Percentiles rank a stretch among this genome's conserved stretches.
These are phyloP conservation scores for Rhingia campestris DNA, from an alignment of 2,888 invertebrate genomes.

Conservation along the genomic window DNA sequence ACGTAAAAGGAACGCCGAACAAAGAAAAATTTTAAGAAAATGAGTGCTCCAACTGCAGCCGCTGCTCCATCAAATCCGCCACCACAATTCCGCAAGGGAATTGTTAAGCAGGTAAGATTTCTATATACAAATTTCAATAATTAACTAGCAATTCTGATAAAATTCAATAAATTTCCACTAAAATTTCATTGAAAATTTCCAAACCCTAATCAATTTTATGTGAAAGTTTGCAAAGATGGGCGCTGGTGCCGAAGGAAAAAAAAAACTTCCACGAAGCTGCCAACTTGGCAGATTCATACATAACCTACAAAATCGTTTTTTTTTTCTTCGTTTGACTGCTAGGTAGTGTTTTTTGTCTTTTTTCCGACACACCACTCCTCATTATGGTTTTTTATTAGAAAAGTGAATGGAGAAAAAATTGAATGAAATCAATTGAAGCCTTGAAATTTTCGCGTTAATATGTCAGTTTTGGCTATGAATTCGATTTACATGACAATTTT, in stretches of 20 bases:
- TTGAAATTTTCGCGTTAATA: background rate
- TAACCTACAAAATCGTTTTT: slow-evolving; percentile 51
- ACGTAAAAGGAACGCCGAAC: slow-evolving; percentile 38
- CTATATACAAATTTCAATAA: slow-evolving; percentile 7
- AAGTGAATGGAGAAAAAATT: slow-evolving; percentile 46
- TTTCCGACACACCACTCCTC: slow-evolving; percentile 51
- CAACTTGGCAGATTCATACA: slow-evolving; percentile 81
- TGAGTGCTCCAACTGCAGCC: slow-evolving; percentile 79
- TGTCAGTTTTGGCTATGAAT: background rate
- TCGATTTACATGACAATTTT: slow-evolving; percentile 1
- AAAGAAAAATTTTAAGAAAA: slow-evolving; percentile 38
- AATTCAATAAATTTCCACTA: slow-evolving; percentile 61
- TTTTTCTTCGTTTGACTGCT: slow-evolving; percentile 28
- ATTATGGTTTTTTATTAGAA: slow-evolving; percentile 2
- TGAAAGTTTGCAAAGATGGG: slow-evolving; percentile 69
- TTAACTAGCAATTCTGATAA: slow-evolving; percentile 31
- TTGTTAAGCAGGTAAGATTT: slow-evolving; percentile 81
- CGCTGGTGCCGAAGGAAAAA: slow-evolving; percentile 76
- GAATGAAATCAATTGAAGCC: background rate
- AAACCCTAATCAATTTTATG: slow-evolving; percentile 29
- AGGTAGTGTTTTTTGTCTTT: slow-evolving; percentile 8
- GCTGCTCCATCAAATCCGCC: slow-evolving; percentile 78
- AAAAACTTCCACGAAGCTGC: slow-evolving; percentile 82
- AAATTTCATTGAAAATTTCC: slow-evolving; percentile 58
- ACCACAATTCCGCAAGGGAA: slow-evolving; percentile 79